Evolutionary conservation across 2,888 invertebrate genomes (phyloP), one percentile per base, ranked within the genome.

Genomic region (Malthinus seriepunctatus): DNA sequence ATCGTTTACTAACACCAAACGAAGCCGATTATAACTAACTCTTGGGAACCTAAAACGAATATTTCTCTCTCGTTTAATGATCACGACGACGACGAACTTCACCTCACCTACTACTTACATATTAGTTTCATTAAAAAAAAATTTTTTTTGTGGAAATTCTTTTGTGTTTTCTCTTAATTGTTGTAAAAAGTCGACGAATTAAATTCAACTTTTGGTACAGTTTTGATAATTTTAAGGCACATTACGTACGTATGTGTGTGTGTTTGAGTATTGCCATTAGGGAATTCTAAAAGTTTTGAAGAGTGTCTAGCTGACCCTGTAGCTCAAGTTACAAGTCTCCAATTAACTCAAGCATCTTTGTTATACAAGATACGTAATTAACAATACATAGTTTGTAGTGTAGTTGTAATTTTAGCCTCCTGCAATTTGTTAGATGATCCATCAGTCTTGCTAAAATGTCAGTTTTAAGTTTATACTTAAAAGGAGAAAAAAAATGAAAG

Each of bases 1-100:
- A 52, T 51, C 61, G 56, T 47, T 61, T 61, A 38, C 57, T 57
- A 57, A 61, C 62, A 63, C 63, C 67, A 69, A 69, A 69, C 67
- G 69, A 69, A 69, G 69, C 69, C 67, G 69, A 69, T 69, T 69
- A 23, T 23, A 39, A 39, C 39, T 39, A 69, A 63, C 63, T 63
- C 66, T 58, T 51, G 60, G 56, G 54, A 57, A 59, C 55, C 58
- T 15, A 59, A 56, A 50, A 60, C 60, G 62, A 63, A 59, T 60
- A 56, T 45, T 3, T 23, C 5, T 23, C 23, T 47, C 59, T 56
- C 56, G 54, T 53, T 58, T 63, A 65, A 66, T 67, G 65, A 67
- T 63, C 64, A 23, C 23, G 23, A 23, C 5, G 23, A 5, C 23
- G 23, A 23, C 23, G 23, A 23, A 23, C 23, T 23, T 23, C 23